Evolutionary conservation across 2,888 invertebrate genomes (phyloP), one percentile per base, ranked within the genome.

Genomic region (Andrena bucephala): DNA sequence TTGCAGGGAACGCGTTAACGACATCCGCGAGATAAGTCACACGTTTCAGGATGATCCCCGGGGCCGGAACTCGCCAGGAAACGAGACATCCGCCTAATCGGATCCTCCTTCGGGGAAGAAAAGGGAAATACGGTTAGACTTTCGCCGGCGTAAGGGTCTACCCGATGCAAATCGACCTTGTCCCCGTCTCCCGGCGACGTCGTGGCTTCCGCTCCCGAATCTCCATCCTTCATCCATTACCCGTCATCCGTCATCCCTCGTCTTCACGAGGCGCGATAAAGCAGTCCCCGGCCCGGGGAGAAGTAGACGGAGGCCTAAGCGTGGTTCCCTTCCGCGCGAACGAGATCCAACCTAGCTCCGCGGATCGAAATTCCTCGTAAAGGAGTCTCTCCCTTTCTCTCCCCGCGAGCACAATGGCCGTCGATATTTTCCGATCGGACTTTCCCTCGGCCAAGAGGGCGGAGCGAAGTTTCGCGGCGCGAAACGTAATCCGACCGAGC

Each of bases 181-280:
- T 48, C 16, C 33, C 57, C 29, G 48, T 27, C 31, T 27, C 27
- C 33, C 42, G 42, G 20, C 10, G 62, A 36, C 75, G 60, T 31
- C 27, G 54, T 24, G 63, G 52, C 70, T 87, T 85, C 62, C 84
- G 52, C 20, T 84, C 75, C 71, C 77, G 77, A 85, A 85, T 87
- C 85, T 81, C 62, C 72, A 84, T 85, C 80, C 76, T 87, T 87
- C 84, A 84, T 85, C 81, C 79, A 81, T 87, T 83, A 87, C 63
- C 76, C 71, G 69, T 52, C 80, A 86, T 77, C 77, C 71, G 77
- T 87, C 88, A 84, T 77, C 67, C 70, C 52, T 66, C 70, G 31
- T 20, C 0, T 33, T 36, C 13, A 5, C 48, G 5, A 13, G 62
- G 62, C 33, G 48, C 62, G 78, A 66, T 62, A 65, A 33, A 20